Evolutionary conservation across 2,113 vertebrate species (phyloP).

Genomic region (Xenotilapia longispinis): DNA sequence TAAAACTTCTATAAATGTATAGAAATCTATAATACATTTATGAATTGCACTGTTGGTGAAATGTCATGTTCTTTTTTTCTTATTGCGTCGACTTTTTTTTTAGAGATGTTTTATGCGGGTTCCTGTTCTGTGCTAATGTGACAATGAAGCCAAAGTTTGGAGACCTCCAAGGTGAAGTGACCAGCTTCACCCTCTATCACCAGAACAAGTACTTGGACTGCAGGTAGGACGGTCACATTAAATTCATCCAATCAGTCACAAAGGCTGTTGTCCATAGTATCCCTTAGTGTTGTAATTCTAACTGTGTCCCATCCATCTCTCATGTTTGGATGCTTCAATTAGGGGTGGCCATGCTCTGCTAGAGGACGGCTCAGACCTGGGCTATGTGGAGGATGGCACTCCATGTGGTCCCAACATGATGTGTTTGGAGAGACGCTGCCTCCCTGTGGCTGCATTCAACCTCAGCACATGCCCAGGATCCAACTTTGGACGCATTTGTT

Average conservation of each 20-base stretch:
- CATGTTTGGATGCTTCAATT: not conserved
- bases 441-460: constrained; percentile 85
- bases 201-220: constrained; percentile 93
- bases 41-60: rapidly evolving
- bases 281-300: not conserved
- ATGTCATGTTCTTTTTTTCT: not conserved
- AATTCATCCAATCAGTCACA: not conserved
- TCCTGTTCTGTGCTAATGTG: constrained; percentile 88
- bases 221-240: constrained; percentile 66
- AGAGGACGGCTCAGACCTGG: constrained; percentile 87
- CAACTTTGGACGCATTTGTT: constrained; percentile 79
- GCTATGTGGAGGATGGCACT: constrained; percentile 90
- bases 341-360: constrained; percentile 89
- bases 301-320: not conserved
- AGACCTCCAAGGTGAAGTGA: constrained; percentile 86
- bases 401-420: constrained; percentile 94
- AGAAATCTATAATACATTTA: not conserved
- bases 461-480: constrained; percentile 87
- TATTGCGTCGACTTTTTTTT: not conserved
- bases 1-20: not conserved
- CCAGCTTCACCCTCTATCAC: constrained; percentile 88
- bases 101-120: constrained; percentile 91
- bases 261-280: rapidly evolving
- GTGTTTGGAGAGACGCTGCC: constrained; percentile 89
- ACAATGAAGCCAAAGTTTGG: constrained; percentile 82